Percentiles rank a stretch among this genome's conserved stretches.
Evolutionary conservation across 2,797 vertebrate genomes (phyloP).

Genomic region (Sebastes flavidus): DNA sequence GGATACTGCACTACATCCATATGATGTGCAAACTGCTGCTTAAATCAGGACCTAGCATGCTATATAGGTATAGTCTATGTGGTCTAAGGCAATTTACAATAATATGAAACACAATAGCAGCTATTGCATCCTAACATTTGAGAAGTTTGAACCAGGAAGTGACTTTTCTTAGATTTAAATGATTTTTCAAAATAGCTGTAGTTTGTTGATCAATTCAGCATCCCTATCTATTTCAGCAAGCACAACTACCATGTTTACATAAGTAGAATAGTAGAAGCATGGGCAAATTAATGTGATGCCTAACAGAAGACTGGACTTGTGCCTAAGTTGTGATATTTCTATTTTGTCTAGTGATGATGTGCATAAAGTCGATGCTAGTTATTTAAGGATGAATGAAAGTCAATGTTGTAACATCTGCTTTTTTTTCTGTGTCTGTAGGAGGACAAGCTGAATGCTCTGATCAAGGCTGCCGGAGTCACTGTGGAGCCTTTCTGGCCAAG

Average conservation of each 20-base stretch:
- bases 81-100: too few species aligned
- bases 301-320: fast-evolving
- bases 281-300: neutral
- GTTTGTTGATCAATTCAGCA: neutral
- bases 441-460: conserved; percentile 97
- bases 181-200: neutral
- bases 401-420: neutral
- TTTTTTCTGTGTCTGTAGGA: conserved; percentile 80
- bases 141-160: neutral
- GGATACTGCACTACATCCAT: neutral
- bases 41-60: neutral
- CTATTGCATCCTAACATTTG: neutral
- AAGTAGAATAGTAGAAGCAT: neutral
- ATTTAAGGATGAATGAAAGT: neutral
- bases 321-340: neutral
- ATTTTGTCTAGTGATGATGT: neutral
- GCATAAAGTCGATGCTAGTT: fast-evolving
- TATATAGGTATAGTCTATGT: too few species aligned
- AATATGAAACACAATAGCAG: neutral
- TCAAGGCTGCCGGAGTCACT: conserved; percentile 93
- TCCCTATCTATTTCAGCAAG: neutral
- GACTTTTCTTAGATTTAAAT: fast-evolving
- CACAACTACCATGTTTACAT: too few species aligned
- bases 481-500: conserved; percentile 98
- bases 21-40: neutral